Conservation (phyloP, 2,113 vertebrate genomes). For the Girardinichthys multiradiatus region DNA sequence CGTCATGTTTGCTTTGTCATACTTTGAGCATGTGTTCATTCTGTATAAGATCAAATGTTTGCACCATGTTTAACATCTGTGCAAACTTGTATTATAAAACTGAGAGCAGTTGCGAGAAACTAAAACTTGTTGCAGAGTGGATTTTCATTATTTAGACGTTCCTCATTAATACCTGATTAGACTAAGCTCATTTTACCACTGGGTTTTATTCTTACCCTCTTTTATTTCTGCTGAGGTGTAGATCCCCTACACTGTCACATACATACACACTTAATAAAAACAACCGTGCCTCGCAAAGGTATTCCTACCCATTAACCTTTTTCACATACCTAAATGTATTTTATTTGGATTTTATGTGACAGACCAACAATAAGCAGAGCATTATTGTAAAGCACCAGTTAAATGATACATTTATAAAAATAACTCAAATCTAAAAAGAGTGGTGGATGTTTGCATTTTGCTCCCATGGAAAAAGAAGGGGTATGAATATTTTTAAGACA, state of each 20-base stretch:
- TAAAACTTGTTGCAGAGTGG: slow-evolving; percentile 47
- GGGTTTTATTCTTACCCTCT: slow-evolving; percentile 6
- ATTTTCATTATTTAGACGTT: slow-evolving; percentile 74
- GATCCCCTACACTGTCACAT: slow-evolving; percentile 40
- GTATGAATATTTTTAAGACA: not conserved
- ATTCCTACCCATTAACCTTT: not conserved
- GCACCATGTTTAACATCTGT: not conserved
- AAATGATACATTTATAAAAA: not conserved
- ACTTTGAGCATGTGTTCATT: not conserved
- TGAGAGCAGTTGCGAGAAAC: slow-evolving; percentile 35
- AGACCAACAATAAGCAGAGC: not conserved
- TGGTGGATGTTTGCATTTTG: not conserved
- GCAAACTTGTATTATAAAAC: slow-evolving; percentile 11
- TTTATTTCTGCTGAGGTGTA: not conserved
- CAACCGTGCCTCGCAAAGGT: not conserved
- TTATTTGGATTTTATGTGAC: not conserved
- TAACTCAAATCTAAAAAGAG: not conserved
- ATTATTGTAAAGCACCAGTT: not conserved
- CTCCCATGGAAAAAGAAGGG: too few relatives aligned
- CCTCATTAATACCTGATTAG: slow-evolving; percentile 73
- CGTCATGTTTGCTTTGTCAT: not conserved
- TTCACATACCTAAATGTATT: not conserved
- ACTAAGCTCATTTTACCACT: slow-evolving; percentile 63
- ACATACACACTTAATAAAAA: not conserved
- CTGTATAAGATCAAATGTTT: not conserved